Base-by-base conservation (phyloP, 2,888 invertebrate species). In the Athripsodes cinereus region DNA sequence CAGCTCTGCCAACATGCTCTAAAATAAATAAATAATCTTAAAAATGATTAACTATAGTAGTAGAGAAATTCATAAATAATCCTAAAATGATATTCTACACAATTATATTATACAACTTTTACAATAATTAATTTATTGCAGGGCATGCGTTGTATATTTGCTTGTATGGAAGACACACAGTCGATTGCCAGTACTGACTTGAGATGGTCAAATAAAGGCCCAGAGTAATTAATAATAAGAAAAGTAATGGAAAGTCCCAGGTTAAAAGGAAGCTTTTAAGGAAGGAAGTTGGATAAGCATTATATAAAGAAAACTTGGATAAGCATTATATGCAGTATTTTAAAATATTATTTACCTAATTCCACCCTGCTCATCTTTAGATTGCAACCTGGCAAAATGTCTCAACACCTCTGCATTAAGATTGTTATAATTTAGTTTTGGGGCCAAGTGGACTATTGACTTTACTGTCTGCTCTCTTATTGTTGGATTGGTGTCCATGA, bases 381-480 rank as follows among this genome's bases (percentile, higher is more conserved):
- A 87, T 76, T 98, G 98, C 21, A 99, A 78, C 61, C 96, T 80
- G 0, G 97, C 97, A 75, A 99, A 96, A 76, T 99, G 96, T 64
- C 92, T 86, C 71, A 99, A 78, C 46, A 97, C 88, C 74, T 99
- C 98, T 49, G 96, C 93, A 75, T 99, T 98, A 46, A 99, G 77
- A 78, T 98, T 99, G 71, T 97, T 95, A 71, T 96, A 95, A 77
- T 94, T 98, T 63, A 99, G 82, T 76, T 98, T 99, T 49, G 96
- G 88, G 18, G 98, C 96, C 69, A 99, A 79, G 70, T 93, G 91
- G 59, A 98, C 86, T 75, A 98, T 93, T 54, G 96, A 96, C 83
- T 97, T 97, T 56, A 99, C 94, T 1, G 99, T 99, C 74, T 95
- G 93, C 75, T 99, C 99, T 65, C 98, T 81, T 64, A 99, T 96